phyloP scores from a whole-genome alignment of 2,888 invertebrate genomes.

The Drosophila falleni region DNA sequence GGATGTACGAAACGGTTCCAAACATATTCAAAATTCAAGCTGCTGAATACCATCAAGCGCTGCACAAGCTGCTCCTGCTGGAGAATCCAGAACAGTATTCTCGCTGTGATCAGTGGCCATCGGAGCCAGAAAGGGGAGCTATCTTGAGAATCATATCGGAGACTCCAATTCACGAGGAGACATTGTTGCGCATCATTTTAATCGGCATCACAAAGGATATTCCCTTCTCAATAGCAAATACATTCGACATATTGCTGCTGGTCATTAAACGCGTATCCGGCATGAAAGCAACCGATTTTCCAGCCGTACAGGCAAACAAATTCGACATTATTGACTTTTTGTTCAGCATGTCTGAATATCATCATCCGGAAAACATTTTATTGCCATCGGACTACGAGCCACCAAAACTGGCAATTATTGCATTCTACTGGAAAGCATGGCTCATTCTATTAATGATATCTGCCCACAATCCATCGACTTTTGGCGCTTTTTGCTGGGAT shows the following conservation, averaged over 20 bases:
- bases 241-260: conserved; percentile 94
- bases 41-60: conserved; percentile 90
- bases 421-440: conserved; percentile 98
- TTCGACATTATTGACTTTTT: conserved; percentile 94
- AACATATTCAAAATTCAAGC: conserved; percentile 90
- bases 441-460: conserved; percentile 93
- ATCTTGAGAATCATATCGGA: conserved; percentile 94
- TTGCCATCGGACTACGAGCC: conserved; percentile 93
- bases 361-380: conserved; percentile 96
- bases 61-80: conserved; percentile 92
- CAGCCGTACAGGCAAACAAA: conserved; percentile 91
- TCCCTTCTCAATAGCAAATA: conserved; percentile 92
- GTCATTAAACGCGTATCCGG: conserved; percentile 94
- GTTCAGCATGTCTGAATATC: conserved; percentile 95
- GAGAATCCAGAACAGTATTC: conserved; percentile 93
- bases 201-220: conserved; percentile 92
- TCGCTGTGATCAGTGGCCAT: conserved; percentile 95
- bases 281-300: conserved; percentile 90
- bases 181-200: conserved; percentile 92
- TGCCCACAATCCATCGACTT: conserved; percentile 95
- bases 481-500: conserved; percentile 95
- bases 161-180: conserved; percentile 94
- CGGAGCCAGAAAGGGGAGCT: conserved; percentile 93
- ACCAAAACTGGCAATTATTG: conserved; percentile 95
- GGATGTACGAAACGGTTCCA: conserved; percentile 94